A percentile compares a stretch with the other conserved stretches of the same genome.
Evolutionary conservation across 2,797 vertebrate genomes (phyloP).

Genomic region (Trachops cirrhosus): DNA sequence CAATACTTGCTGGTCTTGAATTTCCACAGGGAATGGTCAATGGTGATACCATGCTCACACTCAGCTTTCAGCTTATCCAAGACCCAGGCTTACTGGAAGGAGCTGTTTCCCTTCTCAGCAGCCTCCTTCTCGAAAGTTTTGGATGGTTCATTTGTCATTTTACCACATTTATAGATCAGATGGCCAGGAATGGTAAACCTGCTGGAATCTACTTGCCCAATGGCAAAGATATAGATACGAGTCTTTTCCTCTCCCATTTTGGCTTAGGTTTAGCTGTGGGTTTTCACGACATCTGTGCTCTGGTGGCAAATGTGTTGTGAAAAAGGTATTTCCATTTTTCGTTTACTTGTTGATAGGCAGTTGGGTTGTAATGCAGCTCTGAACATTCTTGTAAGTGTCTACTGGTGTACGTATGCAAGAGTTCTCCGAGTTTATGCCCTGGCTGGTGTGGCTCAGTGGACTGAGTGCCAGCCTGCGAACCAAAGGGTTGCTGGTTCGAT

Average conservation of each 20-base stretch:
- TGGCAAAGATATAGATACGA: neutral
- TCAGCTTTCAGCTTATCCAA: neutral
- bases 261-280: neutral
- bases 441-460: too few relatives aligned
- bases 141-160: neutral
- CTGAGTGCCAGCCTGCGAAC: too few relatives aligned
- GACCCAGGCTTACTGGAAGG: neutral
- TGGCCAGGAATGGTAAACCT: neutral
- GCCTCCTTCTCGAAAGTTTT: neutral
- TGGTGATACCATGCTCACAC: neutral
- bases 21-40: neutral
- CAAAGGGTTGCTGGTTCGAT: too few relatives aligned
- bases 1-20: neutral
- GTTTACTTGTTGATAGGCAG: neutral
- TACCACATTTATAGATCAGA: neutral
- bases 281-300: neutral
- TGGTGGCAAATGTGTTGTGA: neutral
- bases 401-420: neutral
- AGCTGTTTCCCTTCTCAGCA: neutral
- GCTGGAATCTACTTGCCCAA: neutral
- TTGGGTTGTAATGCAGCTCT: neutral
- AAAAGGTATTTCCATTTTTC: neutral
- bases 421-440: too few relatives aligned
- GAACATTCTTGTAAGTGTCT: neutral
- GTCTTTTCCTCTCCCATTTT: neutral